Evolutionary conservation across 2,888 invertebrate genomes (phyloP).

Genomic region (Idaea aversata): DNA sequence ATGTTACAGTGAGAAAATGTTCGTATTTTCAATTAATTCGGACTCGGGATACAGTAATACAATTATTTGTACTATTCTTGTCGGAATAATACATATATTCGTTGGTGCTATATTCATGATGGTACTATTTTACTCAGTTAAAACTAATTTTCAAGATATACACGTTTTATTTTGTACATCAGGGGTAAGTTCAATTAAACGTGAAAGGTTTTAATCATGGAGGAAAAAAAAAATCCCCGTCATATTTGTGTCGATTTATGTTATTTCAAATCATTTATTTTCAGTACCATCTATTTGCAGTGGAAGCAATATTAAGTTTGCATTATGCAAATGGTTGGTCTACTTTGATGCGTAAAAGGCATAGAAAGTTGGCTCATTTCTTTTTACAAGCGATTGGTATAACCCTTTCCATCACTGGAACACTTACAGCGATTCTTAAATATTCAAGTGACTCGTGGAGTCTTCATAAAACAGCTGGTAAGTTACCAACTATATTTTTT

Average conservation of each 20-base stretch:
- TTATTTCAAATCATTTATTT: slow-evolving; percentile 11
- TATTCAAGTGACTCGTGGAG: background rate
- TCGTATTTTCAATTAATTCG: slow-evolving; percentile 9
- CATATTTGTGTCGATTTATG: background rate
- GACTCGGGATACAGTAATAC: slow-evolving; percentile 37
- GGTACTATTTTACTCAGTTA: slow-evolving; percentile 25
- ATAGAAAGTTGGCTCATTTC: slow-evolving; percentile 41
- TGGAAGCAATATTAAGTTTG: slow-evolving; percentile 49
- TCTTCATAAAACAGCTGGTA: background rate
- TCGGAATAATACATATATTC: slow-evolving; percentile 38
- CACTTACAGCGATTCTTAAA: slow-evolving; percentile 9
- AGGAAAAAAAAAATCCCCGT: too few relatives aligned
- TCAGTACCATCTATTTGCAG: slow-evolving; percentile 54
- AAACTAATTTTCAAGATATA: slow-evolving; percentile 24
- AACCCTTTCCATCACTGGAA: slow-evolving; percentile 34
- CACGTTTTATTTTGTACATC: slow-evolving; percentile 15
- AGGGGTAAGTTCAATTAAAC: slow-evolving; percentile 16
- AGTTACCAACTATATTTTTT: slow-evolving; percentile 2
- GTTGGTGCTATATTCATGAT: slow-evolving; percentile 44
- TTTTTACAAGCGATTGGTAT: slow-evolving; percentile 44
- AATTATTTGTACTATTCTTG: slow-evolving; percentile 38
- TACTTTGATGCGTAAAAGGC: slow-evolving; percentile 39
- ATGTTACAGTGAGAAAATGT: background rate
- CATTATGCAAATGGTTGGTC: slow-evolving; percentile 57
- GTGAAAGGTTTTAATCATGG: too few relatives aligned